phyloP scores from a whole-genome alignment of 2,797 vertebrate genomes.

The Takifugu ocellatus region DNA sequence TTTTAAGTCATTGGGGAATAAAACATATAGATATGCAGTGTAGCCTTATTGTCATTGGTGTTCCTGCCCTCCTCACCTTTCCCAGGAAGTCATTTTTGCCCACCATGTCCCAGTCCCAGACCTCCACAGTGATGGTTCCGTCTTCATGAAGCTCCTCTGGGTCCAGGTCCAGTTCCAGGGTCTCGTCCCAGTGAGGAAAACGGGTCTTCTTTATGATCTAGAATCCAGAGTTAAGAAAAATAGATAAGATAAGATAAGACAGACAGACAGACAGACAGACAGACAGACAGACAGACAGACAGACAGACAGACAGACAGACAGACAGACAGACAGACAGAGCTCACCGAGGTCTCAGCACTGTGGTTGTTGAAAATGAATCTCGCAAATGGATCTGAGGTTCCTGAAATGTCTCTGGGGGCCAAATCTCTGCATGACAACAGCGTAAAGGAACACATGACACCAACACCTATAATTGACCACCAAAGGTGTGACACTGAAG shows the following conservation, averaged over 20 bases:
- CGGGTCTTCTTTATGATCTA: conserved; percentile 92
- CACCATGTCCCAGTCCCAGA: conserved; percentile 97
- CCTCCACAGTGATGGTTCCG: conserved; percentile 77
- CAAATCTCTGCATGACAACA: conserved; percentile 77
- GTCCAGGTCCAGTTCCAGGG: conserved; percentile 80
- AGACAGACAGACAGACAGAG: conserved; percentile 6
- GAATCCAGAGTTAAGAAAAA: conserved; percentile 10
- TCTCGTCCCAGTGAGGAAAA: conserved; percentile 89
- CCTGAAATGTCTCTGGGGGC: conserved; percentile 86
- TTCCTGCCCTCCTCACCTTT: conserved; percentile 70
- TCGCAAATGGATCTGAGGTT: conserved; percentile 88
- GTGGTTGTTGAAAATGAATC: conserved; percentile 83
- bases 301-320: conserved; percentile 7
- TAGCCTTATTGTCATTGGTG: neutral
- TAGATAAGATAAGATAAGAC: neutral
- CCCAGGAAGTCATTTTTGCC: conserved; percentile 94
- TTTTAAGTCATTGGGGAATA: too few species aligned
- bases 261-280: neutral
- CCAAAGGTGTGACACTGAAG: too few species aligned
- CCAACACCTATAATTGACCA: neutral
- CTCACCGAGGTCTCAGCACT: conserved; percentile 87
- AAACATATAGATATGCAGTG: too few species aligned
- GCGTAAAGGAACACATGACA: conserved; percentile 17
- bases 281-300: neutral
- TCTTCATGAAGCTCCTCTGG: conserved; percentile 61